Evolutionary conservation across 2,888 invertebrate species (phyloP).

Genomic region (Cybosia mesomella): DNA sequence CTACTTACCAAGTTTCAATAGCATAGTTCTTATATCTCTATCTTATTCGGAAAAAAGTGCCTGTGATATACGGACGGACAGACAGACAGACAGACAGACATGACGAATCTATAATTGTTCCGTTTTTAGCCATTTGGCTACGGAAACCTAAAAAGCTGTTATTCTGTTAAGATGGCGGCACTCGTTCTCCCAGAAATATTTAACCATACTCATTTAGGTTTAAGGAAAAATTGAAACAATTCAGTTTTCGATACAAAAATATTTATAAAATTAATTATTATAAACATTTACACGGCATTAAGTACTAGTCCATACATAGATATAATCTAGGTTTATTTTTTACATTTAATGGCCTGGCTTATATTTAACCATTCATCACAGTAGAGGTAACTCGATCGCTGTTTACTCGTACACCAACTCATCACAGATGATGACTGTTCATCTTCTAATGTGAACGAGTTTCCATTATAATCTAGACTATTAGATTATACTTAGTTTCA

Average conservation of each 20-base stretch:
- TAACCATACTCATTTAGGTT: no score
- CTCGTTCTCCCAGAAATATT: not conserved
- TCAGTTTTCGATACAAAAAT: slow-evolving; percentile 51
- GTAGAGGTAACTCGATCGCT: slow-evolving; percentile 69
- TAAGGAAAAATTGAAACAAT: slow-evolving; percentile 29
- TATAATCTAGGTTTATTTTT: slow-evolving; percentile 45
- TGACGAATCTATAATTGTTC: no score
- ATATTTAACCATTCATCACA: slow-evolving; percentile 69
- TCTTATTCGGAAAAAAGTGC: no score
- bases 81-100: no score
- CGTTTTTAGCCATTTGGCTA: no score
- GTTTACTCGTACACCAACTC: slow-evolving; percentile 36
- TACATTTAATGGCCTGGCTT: slow-evolving; percentile 54
- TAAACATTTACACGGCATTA: slow-evolving; percentile 46
- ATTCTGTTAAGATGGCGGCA: not conserved
- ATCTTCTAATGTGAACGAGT: slow-evolving; percentile 45
- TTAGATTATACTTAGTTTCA: slow-evolving; percentile 23
- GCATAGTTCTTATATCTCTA: no score
- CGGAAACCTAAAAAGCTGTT: not conserved
- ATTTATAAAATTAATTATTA: slow-evolving; percentile 46
- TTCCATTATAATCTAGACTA: slow-evolving; percentile 45
- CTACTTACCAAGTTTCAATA: no score
- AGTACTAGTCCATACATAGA: slow-evolving; percentile 43
- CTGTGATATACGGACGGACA: no score
- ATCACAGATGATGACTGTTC: slow-evolving; percentile 51